Percentiles rank a stretch among this genome's conserved stretches.
phyloP scores from a whole-genome alignment of 2,113 vertebrate genomes.

The Myanophis thanlyinensis region DNA sequence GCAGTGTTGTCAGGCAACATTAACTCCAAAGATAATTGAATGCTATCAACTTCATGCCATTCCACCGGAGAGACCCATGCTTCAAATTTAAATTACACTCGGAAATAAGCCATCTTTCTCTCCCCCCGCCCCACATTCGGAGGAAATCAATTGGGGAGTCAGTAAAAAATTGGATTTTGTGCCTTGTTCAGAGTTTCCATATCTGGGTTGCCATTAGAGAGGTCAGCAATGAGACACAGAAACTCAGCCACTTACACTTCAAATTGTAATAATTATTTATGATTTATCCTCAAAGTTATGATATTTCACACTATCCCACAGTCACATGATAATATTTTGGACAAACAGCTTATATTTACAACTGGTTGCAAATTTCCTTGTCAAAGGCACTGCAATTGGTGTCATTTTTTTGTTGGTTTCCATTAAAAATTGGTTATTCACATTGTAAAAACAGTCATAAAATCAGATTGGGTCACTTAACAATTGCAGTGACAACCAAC shows the following conservation, averaged over 20 bases:
- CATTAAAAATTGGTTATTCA: not conserved
- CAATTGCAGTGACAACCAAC: not conserved
- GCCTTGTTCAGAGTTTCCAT: not conserved
- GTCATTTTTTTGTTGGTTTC: not conserved
- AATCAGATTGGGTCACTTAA: not conserved
- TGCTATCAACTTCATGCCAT: slow-evolving; percentile 52
- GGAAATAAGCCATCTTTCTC: slow-evolving; percentile 8
- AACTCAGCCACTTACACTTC: not conserved
- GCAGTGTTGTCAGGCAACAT: slow-evolving; percentile 58
- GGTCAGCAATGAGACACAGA: not conserved
- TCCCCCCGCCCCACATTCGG: not conserved
- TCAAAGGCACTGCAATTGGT: not conserved
- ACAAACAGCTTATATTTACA: not conserved
- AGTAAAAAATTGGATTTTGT: not conserved
- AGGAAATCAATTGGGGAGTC: not conserved
- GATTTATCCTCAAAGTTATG: not conserved
- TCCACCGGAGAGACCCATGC: slow-evolving; percentile 31
- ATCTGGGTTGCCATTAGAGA: not conserved
- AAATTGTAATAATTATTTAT: too few relatives aligned
- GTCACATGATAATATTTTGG: not conserved
- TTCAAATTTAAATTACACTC: slow-evolving; percentile 38
- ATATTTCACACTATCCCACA: not conserved
- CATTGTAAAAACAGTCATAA: not conserved
- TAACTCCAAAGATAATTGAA: slow-evolving; percentile 63
- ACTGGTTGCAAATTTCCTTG: not conserved